phyloP scores from a whole-genome alignment of 2,797 vertebrate genomes.

The Momotus momota region DNA sequence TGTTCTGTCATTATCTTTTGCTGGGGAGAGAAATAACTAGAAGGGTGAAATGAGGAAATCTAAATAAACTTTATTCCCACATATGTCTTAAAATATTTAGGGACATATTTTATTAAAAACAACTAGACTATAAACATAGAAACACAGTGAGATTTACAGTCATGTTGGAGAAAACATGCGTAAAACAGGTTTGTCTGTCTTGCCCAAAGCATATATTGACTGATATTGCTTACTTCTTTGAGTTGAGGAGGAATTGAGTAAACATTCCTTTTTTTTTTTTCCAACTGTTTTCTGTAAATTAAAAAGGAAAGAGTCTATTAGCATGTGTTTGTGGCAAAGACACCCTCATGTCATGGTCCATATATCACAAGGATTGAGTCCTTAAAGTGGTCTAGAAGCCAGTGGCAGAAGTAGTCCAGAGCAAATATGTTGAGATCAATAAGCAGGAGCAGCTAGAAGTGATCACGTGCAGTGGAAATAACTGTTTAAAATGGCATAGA shows the following conservation, averaged over 20 bases:
- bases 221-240: background rate
- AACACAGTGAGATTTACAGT: background rate
- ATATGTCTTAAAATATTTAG: background rate
- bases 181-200: background rate
- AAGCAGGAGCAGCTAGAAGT: background rate
- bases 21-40: background rate
- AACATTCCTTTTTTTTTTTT: background rate
- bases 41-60: background rate
- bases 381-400: background rate
- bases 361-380: background rate
- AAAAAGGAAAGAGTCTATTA: background rate
- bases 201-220: background rate
- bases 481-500: background rate
- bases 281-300: background rate
- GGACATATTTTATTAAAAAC: background rate
- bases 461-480: background rate
- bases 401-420: background rate
- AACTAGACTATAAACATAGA: background rate
- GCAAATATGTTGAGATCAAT: background rate
- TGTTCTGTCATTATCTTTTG: background rate
- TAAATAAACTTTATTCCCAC: background rate
- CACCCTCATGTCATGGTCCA: background rate
- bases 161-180: background rate
- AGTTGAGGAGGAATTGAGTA: background rate
- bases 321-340: background rate